These are phyloP conservation scores for Xylota sylvarum DNA, from an alignment of 2,888 invertebrate genomes.

Conservation along the genomic window DNA sequence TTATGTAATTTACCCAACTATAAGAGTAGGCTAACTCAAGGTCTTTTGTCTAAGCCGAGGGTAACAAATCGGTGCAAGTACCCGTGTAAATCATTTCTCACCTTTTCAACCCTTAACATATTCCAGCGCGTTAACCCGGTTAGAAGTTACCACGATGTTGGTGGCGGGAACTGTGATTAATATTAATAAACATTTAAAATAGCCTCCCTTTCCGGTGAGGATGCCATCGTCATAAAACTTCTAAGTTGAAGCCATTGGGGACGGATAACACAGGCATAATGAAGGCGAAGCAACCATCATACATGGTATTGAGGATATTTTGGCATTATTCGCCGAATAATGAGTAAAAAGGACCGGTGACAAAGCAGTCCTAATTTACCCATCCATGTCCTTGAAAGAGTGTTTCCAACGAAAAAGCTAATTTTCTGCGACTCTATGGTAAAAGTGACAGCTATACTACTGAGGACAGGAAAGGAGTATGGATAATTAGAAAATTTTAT, in stretches of 20 bases:
- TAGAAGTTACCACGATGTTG: constrained; percentile 35
- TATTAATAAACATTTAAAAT: constrained; percentile 74
- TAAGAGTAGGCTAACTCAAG: background rate
- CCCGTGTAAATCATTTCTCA: constrained; percentile 64
- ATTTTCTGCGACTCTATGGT: constrained; percentile 64
- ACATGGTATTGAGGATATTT: constrained; percentile 61
- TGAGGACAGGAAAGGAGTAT: constrained; percentile 50
- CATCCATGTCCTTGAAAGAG: constrained; percentile 59
- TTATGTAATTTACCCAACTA: constrained; percentile 40
- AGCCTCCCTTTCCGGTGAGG: constrained; percentile 14
- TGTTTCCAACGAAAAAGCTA: constrained; percentile 55
- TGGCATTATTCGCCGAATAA: constrained; percentile 61
- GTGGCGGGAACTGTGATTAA: constrained; percentile 61
- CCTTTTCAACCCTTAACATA: constrained; percentile 60
- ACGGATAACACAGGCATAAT: constrained; percentile 43
- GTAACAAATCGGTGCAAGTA: constrained; percentile 38
- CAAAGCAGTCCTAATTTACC: constrained; percentile 73
- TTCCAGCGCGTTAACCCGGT: constrained; percentile 58
- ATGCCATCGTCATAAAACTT: constrained; percentile 63
- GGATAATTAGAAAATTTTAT: constrained; percentile 77
- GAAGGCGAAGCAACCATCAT: constrained; percentile 31
- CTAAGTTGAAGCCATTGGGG: constrained; percentile 44
- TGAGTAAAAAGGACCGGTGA: constrained; percentile 67
- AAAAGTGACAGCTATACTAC: constrained; percentile 24
- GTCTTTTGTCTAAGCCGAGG: constrained; percentile 41